phyloP scores from a whole-genome alignment of 2,888 invertebrate genomes.

The Tholera decimalis region DNA sequence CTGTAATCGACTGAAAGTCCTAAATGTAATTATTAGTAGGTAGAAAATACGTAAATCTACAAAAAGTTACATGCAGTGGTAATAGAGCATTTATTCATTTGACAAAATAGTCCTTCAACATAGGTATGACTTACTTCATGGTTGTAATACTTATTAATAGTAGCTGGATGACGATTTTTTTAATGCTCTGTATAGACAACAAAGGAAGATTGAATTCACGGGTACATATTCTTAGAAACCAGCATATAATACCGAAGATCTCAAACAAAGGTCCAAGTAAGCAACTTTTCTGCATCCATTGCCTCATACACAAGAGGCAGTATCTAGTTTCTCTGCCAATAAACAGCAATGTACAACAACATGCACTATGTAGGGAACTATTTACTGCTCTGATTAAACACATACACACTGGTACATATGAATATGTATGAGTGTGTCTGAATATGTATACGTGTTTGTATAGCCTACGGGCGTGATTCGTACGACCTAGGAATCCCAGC shows the following conservation, averaged over 20 bases:
- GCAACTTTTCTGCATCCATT: slow-evolving; percentile 26
- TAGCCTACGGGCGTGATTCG: slow-evolving; percentile 33
- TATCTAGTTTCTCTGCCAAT: slow-evolving; percentile 39
- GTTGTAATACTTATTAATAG: too few relatives aligned
- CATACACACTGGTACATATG: slow-evolving; percentile 17
- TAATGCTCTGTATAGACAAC: not conserved
- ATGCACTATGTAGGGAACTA: slow-evolving; percentile 18
- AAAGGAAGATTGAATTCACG: slow-evolving; percentile 2
- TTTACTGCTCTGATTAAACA: slow-evolving; percentile 43
- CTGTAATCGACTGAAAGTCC: too few relatives aligned
- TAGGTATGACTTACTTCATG: too few relatives aligned
- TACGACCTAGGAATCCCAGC: slow-evolving; percentile 50
- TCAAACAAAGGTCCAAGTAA: slow-evolving; percentile 23
- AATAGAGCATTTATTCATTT: not conserved
- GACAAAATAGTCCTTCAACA: not conserved
- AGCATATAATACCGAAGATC: not conserved
- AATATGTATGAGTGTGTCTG: slow-evolving; percentile 22
- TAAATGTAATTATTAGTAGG: too few relatives aligned
- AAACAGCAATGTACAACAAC: slow-evolving; percentile 19
- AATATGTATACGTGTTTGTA: slow-evolving; percentile 10
- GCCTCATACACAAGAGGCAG: slow-evolving; percentile 11
- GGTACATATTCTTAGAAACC: not conserved
- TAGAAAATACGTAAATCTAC: too few relatives aligned
- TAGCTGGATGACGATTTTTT: not conserved
- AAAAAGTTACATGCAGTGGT: not conserved